Base-by-base conservation (phyloP, 2,888 invertebrate species). In the Drosophila subsilvestris region DNA sequence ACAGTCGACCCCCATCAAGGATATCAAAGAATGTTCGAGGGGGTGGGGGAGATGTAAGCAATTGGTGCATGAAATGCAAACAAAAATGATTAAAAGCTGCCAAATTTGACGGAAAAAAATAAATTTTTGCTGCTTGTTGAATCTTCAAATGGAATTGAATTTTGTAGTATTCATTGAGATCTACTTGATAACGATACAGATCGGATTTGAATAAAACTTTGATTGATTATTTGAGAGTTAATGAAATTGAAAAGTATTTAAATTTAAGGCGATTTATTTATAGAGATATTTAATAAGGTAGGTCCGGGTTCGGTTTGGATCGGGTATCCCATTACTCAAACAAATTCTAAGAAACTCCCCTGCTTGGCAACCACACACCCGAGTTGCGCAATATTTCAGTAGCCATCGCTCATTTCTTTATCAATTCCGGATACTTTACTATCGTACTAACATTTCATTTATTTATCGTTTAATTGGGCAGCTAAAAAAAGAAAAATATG, bases 401-500 rank as follows among this genome's bases (percentile, higher is more conserved):
- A 25, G 32, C 63, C 55, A 20, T 27, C 51, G 47, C 37, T 45
- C 42, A 22, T 18, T 29, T 37, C 27, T 29, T 54, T 63, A 65
- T 65, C 65, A 25, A 17, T 10, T 17, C 20, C 7, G 32, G 54
- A 66, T 66, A 66, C 43, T 54, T 55, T 55, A 54, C 49, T 48
- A 49, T 42, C 25, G n/a, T 32, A 37, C 14, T 37, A 14, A 7
- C 6, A 37, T 49, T 49, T 49, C 7, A 43, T 20, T 25, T 55
- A 62, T 65, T 65, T 65, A 66, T 66, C 54, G 25, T 43, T 32
- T 66, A 55, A 66, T 66, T 66, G 63, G 54, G n/a, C 42, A 43
- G 51, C 54, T 43, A 10, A 5, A 22, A 22, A 25, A 42, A 48
- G 53, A 18, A 12, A 63, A 55, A 27, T 49, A 32, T 18, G 48